Percentiles rank a stretch among this genome's conserved stretches.
Conservation (phyloP, 2,888 invertebrate species). For the Heliconius hortense region DNA sequence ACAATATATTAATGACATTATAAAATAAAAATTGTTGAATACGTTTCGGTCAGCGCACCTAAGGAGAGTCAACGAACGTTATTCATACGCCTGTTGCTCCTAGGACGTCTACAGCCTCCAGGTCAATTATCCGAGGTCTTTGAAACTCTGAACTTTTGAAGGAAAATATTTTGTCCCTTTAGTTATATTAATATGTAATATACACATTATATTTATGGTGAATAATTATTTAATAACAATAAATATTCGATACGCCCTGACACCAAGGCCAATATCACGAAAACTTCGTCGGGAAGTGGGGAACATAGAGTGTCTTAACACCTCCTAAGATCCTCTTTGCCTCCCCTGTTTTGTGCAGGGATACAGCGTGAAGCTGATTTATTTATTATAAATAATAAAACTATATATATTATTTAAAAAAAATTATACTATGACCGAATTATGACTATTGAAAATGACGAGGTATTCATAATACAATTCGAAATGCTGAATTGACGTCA, state of each 20-base stretch:
- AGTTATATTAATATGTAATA: not conserved
- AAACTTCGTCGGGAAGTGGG: too few species aligned
- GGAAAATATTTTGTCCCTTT: not conserved
- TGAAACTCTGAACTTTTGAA: constrained; percentile 34
- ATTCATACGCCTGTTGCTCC: constrained; percentile 42
- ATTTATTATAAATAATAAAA: not conserved
- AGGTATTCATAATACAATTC: not conserved
- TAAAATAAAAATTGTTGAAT: constrained; percentile 21
- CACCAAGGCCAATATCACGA: too few species aligned
- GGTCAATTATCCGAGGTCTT: constrained; percentile 39
- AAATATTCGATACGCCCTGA: too few species aligned
- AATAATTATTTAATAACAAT: too few species aligned
- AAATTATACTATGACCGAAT: not conserved
- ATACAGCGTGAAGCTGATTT: not conserved
- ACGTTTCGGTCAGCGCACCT: constrained; percentile 43
- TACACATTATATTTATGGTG: too few species aligned
- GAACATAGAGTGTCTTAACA: too few species aligned
- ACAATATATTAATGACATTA: constrained; percentile 25
- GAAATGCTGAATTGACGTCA: constrained; percentile 22
- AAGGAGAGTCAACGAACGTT: constrained; percentile 45
- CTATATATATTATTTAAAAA: not conserved
- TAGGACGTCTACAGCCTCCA: constrained; percentile 39
- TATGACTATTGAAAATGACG: not conserved
- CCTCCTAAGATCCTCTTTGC: too few species aligned
- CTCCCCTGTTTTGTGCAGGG: too few species aligned